Evolutionary conservation across 2,888 invertebrate genomes (phyloP).

Genomic region (Sphaerophoria taeniata): DNA sequence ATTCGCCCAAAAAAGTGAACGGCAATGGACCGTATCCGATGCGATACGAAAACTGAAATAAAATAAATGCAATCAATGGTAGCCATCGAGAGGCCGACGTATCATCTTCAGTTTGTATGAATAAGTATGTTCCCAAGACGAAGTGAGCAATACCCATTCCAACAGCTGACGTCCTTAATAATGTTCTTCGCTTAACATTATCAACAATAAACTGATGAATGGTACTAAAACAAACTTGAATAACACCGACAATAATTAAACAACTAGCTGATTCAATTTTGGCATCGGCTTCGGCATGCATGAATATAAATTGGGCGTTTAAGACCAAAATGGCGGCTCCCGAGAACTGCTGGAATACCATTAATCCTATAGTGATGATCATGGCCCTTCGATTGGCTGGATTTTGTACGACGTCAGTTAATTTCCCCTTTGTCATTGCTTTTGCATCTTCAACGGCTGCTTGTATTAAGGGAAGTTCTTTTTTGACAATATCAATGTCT

Average conservation of each 20-base stretch:
- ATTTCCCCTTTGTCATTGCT: conserved; percentile 64
- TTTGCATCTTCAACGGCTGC: too few species aligned
- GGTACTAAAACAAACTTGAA: conserved; percentile 89
- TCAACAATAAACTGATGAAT: conserved; percentile 91
- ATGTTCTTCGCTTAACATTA: conserved; percentile 88
- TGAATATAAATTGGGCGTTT: conserved; percentile 89
- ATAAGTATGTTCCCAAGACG: conserved; percentile 86
- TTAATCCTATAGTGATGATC: conserved; percentile 88
- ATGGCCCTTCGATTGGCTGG: conserved; percentile 90
- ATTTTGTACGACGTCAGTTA: conserved; percentile 75
- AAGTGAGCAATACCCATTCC: conserved; percentile 87
- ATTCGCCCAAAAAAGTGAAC: conserved; percentile 92
- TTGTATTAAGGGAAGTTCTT: too few species aligned
- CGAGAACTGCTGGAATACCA: conserved; percentile 92
- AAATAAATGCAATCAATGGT: conserved; percentile 88
- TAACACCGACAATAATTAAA: conserved; percentile 88
- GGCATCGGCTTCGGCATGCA: conserved; percentile 87
- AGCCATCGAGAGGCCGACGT: conserved; percentile 86
- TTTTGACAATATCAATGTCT: too few species aligned
- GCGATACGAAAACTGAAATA: conserved; percentile 90
- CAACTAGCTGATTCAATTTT: conserved; percentile 85
- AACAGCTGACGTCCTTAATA: conserved; percentile 88
- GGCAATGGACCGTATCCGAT: conserved; percentile 90
- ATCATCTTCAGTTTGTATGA: conserved; percentile 82
- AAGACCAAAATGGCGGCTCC: conserved; percentile 92